A percentile compares a stretch with the other conserved stretches of the same genome.
These are phyloP conservation scores for Anarhynchus alexandrinus DNA, from an alignment of 2,113 vertebrate genomes.

Conservation along the genomic window DNA sequence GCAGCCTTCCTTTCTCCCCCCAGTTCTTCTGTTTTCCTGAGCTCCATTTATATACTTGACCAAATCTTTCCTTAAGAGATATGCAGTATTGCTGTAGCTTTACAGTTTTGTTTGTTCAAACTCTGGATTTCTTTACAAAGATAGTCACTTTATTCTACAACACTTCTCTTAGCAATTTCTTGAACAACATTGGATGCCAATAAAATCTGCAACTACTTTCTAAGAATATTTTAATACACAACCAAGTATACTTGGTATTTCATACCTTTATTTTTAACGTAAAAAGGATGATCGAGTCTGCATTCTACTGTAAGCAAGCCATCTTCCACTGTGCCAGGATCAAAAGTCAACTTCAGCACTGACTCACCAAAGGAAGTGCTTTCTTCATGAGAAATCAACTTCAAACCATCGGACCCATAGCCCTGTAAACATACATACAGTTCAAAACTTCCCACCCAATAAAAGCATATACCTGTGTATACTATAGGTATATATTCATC, in stretches of 20 bases:
- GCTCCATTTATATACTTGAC: neutral
- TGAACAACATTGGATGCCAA: neutral
- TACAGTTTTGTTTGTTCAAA: neutral
- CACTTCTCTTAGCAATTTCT: neutral
- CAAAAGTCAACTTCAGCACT: slow-evolving; percentile 94
- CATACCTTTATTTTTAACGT: slow-evolving; percentile 97
- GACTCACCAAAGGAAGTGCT: slow-evolving; percentile 91
- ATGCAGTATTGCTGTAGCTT: neutral
- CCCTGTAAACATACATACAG: slow-evolving; percentile 70
- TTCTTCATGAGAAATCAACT: slow-evolving; percentile 93
- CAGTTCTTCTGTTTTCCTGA: neutral
- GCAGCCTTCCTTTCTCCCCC: neutral
- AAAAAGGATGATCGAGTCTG: slow-evolving; percentile 95
- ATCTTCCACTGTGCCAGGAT: slow-evolving; percentile 89
- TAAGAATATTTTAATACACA: neutral
- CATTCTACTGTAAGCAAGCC: slow-evolving; percentile 92
- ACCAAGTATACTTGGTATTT: neutral
- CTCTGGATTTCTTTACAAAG: neutral
- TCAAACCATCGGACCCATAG: slow-evolving; percentile 91
- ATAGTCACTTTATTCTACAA: neutral
- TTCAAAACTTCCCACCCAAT: neutral
- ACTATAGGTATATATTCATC: neutral
- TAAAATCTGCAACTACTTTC: slow-evolving; percentile 12
- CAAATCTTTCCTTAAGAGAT: neutral
- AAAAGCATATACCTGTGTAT: neutral